Conservation (phyloP, 2,797 vertebrate species). For the Linurgus olivaceus region DNA sequence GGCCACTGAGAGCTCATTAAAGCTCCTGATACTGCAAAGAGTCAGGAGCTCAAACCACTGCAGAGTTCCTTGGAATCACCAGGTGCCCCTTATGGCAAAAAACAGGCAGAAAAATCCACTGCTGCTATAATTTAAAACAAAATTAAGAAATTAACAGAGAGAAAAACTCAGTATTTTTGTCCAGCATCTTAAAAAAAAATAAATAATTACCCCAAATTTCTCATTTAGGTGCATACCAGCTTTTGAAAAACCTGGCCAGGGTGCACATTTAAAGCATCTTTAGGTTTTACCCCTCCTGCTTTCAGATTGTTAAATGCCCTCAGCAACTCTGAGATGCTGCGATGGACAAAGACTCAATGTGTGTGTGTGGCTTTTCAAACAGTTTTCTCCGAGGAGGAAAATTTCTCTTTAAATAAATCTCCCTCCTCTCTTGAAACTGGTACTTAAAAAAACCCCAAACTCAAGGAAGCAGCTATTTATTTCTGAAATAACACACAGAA, state of each 20-base stretch:
- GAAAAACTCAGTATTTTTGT: neutral
- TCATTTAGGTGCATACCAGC: neutral
- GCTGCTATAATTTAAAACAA: neutral
- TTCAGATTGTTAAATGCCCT: slow-evolving; percentile 23
- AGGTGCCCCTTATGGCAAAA: slow-evolving; percentile 16
- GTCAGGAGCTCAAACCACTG: neutral
- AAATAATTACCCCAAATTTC: slow-evolving; percentile 8
- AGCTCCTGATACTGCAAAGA: neutral
- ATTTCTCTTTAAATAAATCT: slow-evolving; percentile 63
- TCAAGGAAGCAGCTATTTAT: slow-evolving; percentile 59
- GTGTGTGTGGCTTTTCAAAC: slow-evolving; percentile 58
- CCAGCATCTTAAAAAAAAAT: slow-evolving; percentile 19
- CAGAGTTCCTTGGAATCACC: neutral
- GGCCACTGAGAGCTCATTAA: slow-evolving; percentile 1
- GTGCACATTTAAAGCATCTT: neutral
- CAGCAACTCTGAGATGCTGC: slow-evolving; percentile 38
- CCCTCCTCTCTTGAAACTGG: neutral
- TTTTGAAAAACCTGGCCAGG: neutral
- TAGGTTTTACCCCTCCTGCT: neutral
- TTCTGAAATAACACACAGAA: slow-evolving; percentile 62
- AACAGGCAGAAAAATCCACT: neutral
- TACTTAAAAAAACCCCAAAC: neutral
- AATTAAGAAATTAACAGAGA: neutral
- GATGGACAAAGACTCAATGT: slow-evolving; percentile 54
- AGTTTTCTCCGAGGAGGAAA: slow-evolving; percentile 55